Conservation (phyloP, 2,113 vertebrate species). For the Perca schrenkii region DNA sequence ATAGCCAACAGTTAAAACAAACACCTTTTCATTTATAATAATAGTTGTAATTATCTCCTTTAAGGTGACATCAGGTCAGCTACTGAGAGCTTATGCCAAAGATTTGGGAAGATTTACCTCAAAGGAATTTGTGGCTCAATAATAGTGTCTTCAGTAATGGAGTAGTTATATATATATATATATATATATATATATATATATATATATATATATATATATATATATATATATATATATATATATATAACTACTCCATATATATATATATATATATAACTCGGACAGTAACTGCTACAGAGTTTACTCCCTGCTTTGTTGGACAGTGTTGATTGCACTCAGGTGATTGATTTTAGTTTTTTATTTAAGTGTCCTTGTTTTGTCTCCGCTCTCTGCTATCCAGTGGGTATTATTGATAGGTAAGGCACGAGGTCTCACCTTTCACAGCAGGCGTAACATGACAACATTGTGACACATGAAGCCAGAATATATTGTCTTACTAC, state of each 20-base stretch:
- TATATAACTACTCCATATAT: too few relatives aligned
- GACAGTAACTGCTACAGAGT: not conserved
- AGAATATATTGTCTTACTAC: not conserved
- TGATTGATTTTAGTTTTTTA: not conserved
- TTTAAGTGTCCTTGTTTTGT: not conserved
- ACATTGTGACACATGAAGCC: not conserved
- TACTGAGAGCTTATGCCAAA: not conserved
- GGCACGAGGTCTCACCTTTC: not conserved
- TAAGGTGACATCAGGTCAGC: conserved; percentile 10
- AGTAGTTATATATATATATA: not conserved
- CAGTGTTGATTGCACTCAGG: not conserved
- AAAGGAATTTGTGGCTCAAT: not conserved
- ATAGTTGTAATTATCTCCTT: conserved; percentile 8
- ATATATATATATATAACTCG: too few relatives aligned
- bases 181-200: too few relatives aligned
- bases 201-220: too few relatives aligned
- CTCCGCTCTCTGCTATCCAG: not conserved
- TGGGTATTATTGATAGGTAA: not conserved
- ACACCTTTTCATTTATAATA: not conserved
- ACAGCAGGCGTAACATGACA: not conserved
- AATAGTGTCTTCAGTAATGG: not conserved
- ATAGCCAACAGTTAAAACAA: not conserved
- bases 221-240: too few relatives aligned
- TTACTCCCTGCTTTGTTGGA: not conserved
- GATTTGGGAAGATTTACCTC: conserved; percentile 1